Evolutionary conservation across 2,113 vertebrate genomes (phyloP).

Genomic region (Eclectus roratus): DNA sequence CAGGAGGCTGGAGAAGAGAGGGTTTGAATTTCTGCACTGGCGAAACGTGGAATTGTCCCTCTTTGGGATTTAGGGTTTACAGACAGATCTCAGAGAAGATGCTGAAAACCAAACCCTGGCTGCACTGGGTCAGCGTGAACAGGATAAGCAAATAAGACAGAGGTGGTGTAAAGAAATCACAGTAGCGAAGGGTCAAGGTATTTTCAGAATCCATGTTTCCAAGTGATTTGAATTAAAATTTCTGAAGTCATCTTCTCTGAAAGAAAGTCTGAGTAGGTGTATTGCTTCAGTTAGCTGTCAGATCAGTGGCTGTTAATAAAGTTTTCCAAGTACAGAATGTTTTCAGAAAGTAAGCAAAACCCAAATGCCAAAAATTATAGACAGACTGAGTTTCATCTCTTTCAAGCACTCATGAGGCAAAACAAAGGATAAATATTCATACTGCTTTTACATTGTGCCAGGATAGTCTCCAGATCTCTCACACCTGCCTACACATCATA

Average conservation of each 20-base stretch:
- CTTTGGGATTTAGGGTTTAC: neutral
- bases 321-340: neutral
- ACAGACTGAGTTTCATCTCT: neutral
- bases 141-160: neutral
- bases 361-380: neutral
- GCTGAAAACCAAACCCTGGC: neutral
- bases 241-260: neutral
- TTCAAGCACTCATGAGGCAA: neutral
- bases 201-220: neutral
- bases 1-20: neutral
- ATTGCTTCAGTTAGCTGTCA: neutral
- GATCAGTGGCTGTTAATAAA: neutral
- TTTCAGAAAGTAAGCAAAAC: neutral
- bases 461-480: neutral
- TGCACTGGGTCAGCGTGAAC: neutral
- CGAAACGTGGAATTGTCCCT: too few species aligned
- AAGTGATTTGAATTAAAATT: neutral
- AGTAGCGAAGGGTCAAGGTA: neutral
- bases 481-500: neutral
- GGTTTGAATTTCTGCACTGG: neutral
- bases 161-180: neutral
- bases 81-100: neutral
- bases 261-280: neutral
- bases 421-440: neutral
- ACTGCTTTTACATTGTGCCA: neutral